Percentiles rank a stretch among this genome's conserved stretches.
Evolutionary conservation across 2,113 vertebrate species (phyloP).

Genomic region (Mesembrinibis cayennensis): DNA sequence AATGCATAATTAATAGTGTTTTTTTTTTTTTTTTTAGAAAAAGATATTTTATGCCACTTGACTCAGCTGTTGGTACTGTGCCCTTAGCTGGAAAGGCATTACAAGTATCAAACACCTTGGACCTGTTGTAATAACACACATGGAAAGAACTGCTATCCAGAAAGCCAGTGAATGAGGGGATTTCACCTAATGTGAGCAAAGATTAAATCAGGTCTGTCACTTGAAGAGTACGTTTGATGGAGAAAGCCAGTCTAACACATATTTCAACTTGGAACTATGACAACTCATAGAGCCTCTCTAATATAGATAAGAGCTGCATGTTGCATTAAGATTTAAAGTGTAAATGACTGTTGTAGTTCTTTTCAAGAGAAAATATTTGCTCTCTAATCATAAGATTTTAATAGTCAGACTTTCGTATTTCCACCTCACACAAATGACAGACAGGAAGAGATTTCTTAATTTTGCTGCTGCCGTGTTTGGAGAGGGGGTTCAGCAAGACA

Average conservation of each 20-base stretch:
- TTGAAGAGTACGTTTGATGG: neutral
- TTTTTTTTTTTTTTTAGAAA: rapidly evolving
- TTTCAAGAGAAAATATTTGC: constrained; percentile 39
- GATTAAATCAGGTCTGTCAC: constrained; percentile 25
- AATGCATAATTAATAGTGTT: neutral
- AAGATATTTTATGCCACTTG: neutral
- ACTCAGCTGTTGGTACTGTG: neutral
- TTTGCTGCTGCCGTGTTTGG: neutral
- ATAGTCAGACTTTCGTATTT: neutral
- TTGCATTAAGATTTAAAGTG: constrained; percentile 22
- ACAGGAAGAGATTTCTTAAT: neutral
- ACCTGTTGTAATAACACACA: neutral
- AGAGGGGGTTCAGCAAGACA: neutral
- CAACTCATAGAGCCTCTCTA: neutral
- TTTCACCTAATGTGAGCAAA: neutral
- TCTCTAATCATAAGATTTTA: constrained; percentile 26
- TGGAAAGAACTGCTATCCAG: neutral
- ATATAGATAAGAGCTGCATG: neutral
- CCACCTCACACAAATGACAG: neutral
- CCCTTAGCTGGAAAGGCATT: neutral
- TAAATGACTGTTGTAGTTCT: constrained; percentile 15
- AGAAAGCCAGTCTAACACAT: neutral
- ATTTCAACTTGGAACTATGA: constrained; percentile 31
- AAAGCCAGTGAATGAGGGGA: neutral
- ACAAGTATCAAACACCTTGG: neutral